Evolutionary conservation across 2,888 invertebrate species (phyloP).

Genomic region (Hirtodrosophila confusa): DNA sequence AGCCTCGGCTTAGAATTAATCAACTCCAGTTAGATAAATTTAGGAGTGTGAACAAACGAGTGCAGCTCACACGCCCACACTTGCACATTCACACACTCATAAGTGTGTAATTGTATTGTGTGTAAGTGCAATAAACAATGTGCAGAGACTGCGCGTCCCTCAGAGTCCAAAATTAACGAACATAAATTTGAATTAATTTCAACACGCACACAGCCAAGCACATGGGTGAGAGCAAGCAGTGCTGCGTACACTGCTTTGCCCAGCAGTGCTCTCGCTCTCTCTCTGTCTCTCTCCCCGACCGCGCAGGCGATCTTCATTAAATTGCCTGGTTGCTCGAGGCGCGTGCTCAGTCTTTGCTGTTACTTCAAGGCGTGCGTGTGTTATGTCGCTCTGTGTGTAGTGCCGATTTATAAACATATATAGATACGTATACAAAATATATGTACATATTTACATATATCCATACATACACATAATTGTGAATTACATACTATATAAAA

Average conservation of each 20-base stretch:
- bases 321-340: constrained; percentile 22
- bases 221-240: constrained; percentile 36
- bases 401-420: not conserved
- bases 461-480: constrained; percentile 2
- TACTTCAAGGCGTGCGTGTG: constrained; percentile 58
- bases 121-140: constrained; percentile 43
- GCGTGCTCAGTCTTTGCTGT: constrained; percentile 55
- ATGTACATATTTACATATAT: constrained; percentile 4
- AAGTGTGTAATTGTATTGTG: not conserved
- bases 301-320: constrained; percentile 49
- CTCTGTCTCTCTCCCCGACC: constrained; percentile 5
- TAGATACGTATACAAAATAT: constrained; percentile 21
- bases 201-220: constrained; percentile 35
- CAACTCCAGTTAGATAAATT: constrained; percentile 39
- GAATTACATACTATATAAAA: constrained; percentile 21
- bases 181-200: constrained; percentile 67
- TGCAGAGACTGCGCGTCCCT: constrained; percentile 4
- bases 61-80: constrained; percentile 18
- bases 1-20: constrained; percentile 43
- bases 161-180: constrained; percentile 63
- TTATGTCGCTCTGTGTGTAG: not conserved
- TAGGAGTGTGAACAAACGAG: constrained; percentile 46
- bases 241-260: constrained; percentile 35
- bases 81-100: not conserved
- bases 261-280: not conserved